Percentiles rank a stretch among this genome's conserved stretches.
phyloP scores from a whole-genome alignment of 2,888 invertebrate species.

The Apodemia zela region DNA sequence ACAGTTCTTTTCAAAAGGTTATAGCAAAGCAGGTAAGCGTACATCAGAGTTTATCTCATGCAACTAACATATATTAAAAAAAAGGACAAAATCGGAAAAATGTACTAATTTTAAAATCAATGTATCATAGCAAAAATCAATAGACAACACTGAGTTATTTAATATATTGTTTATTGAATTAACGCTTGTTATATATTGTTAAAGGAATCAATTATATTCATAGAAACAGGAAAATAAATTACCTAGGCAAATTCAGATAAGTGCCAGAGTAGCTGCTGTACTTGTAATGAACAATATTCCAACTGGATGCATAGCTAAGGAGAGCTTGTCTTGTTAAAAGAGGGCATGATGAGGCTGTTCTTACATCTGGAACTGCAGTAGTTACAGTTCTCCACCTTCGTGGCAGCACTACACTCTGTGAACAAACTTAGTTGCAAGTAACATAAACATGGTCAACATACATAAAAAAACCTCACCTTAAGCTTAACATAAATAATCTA shows the following conservation, averaged over 20 bases:
- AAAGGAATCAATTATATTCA: background rate
- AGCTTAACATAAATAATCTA: no score
- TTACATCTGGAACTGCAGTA: slow-evolving; percentile 80
- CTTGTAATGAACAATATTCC: slow-evolving; percentile 95
- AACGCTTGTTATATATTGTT: background rate
- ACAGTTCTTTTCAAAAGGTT: no score
- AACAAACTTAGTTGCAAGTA: slow-evolving; percentile 1
- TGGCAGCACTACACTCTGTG: slow-evolving; percentile 88
- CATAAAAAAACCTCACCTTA: no score
- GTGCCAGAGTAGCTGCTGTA: slow-evolving; percentile 93
- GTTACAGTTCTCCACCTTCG: slow-evolving; percentile 89
- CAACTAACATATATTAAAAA: no score
- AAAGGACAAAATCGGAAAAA: no score
- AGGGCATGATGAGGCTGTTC: slow-evolving; percentile 73
- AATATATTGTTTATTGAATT: no score
- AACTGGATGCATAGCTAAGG: slow-evolving; percentile 90
- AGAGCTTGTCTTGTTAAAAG: slow-evolving; percentile 82
- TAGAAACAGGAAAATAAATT: slow-evolving; percentile 36
- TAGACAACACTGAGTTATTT: no score
- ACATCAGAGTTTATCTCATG: no score
- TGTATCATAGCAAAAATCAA: no score
- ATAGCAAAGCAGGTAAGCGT: no score
- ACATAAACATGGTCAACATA: background rate
- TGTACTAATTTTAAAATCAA: no score
- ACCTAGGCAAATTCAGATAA: slow-evolving; percentile 93